phyloP scores from a whole-genome alignment of 2,888 invertebrate genomes.

The Diplolepis rosae region DNA sequence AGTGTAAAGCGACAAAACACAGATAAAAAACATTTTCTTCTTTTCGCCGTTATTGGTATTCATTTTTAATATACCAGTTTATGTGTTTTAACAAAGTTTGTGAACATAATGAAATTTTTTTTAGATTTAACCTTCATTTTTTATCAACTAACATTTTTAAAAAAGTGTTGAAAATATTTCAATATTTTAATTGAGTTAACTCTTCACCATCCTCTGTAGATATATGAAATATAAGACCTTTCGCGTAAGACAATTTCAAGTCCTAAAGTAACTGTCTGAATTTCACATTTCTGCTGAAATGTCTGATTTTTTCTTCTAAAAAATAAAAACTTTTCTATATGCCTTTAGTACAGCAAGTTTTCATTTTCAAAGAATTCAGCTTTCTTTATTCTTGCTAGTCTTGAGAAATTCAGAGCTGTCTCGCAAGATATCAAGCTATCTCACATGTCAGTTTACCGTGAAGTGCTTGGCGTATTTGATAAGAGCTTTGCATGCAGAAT shows the following conservation, averaged over 20 bases:
- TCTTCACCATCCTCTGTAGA: no score
- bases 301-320: background rate
- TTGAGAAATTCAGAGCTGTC: slow-evolving; percentile 67
- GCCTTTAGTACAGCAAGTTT: slow-evolving; percentile 51
- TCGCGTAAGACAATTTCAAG: background rate
- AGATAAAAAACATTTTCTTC: no score
- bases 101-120: no score
- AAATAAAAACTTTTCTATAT: slow-evolving; percentile 47
- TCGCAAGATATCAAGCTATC: slow-evolving; percentile 53
- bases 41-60: no score
- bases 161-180: no score
- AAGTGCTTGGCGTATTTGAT: slow-evolving; percentile 35
- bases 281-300: background rate
- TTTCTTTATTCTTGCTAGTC: slow-evolving; percentile 34
- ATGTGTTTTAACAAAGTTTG: no score
- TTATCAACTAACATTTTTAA: no score
- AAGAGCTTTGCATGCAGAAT: background rate
- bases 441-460: slow-evolving; percentile 45
- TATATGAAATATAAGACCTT: background rate
- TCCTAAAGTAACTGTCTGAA: background rate
- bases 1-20: no score
- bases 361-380: slow-evolving; percentile 64
- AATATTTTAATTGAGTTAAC: no score
- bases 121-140: no score
- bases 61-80: no score